These are phyloP conservation scores for Phrynosoma blainvillii DNA, from an alignment of 2,113 vertebrate genomes.

Conservation along the genomic window DNA sequence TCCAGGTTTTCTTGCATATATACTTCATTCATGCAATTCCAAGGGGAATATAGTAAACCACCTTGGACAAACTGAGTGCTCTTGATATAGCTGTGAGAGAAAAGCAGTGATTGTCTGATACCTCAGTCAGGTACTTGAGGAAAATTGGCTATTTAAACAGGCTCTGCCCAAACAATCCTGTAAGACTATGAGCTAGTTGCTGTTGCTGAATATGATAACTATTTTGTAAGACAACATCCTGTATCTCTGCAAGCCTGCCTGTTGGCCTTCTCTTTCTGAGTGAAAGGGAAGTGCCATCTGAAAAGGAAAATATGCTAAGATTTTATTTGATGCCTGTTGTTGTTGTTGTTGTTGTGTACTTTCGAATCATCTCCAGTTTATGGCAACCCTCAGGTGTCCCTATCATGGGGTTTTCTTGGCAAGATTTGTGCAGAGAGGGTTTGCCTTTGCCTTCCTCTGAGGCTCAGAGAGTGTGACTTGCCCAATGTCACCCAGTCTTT, in stretches of 20 bases:
- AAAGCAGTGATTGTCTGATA: not conserved
- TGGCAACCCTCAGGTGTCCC: too few species aligned
- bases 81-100: not conserved
- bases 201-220: not conserved
- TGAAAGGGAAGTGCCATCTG: too few species aligned
- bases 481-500: too few species aligned
- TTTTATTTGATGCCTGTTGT: too few species aligned
- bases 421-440: too few species aligned
- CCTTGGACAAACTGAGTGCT: not conserved
- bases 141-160: not conserved
- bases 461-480: too few species aligned
- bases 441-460: too few species aligned
- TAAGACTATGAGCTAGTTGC: not conserved
- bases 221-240: not conserved
- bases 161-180: not conserved
- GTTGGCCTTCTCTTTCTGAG: not conserved
- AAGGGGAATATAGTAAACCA: not conserved
- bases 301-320: too few species aligned
- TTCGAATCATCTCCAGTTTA: too few species aligned
- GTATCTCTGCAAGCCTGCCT: not conserved
- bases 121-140: not conserved
- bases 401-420: too few species aligned
- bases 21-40: not conserved
- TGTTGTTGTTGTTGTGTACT: too few species aligned
- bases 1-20: not conserved